Conservation (phyloP, 2,888 invertebrate genomes). For the Tridacna crocea region DNA sequence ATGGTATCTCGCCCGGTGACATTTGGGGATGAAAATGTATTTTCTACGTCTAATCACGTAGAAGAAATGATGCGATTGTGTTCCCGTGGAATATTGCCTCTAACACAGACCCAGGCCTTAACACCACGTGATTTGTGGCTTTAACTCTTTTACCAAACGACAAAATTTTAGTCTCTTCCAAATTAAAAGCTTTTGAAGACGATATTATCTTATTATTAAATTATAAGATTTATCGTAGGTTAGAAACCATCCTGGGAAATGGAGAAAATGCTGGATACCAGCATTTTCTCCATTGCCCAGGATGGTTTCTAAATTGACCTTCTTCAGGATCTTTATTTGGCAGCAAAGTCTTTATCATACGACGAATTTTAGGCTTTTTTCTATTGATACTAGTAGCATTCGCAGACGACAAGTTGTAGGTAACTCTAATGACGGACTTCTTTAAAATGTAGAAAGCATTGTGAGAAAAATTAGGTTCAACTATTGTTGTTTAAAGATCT, state of each 20-base stretch:
- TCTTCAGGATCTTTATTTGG: no score
- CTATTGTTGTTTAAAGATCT: no score
- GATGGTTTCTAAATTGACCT: not conserved
- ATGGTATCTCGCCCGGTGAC: constrained; percentile 53
- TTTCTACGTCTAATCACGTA: constrained; percentile 51
- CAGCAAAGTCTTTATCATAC: no score
- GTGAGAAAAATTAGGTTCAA: no score
- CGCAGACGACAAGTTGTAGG: not conserved
- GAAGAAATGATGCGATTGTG: constrained; percentile 27
- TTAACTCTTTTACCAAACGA: no score
- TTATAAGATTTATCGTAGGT: no score
- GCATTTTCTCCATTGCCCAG: not conserved
- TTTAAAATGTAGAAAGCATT: no score
- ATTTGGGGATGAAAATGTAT: constrained; percentile 56
- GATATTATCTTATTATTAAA: no score
- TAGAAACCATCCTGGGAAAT: not conserved
- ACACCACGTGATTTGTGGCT: no score
- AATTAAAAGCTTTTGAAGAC: no score
- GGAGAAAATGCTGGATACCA: not conserved
- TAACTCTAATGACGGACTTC: not conserved
- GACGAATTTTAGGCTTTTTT: not conserved
- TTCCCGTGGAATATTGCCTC: constrained; percentile 14
- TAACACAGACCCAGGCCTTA: not conserved
- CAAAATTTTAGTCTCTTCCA: no score
- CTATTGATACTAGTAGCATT: not conserved